Base-by-base conservation (phyloP, 2,888 invertebrate genomes). In the Aelia acuminata region DNA sequence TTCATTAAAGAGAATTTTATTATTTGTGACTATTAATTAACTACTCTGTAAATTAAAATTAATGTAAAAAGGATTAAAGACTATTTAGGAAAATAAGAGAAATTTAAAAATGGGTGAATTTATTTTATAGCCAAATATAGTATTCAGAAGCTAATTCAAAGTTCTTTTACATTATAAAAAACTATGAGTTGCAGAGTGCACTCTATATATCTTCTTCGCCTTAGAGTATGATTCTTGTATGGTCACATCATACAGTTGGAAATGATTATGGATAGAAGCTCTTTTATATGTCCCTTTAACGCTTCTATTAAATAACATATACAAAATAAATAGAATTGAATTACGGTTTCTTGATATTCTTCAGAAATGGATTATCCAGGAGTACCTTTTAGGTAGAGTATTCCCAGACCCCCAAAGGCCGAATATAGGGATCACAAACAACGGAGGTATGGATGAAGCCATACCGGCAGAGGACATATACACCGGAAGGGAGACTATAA, bases 381-480 rank as follows among this genome's bases (percentile, higher is more conserved):
- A 57, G 4, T 57, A 13, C 20, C 63, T 70, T 35, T 35, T 10
- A 35, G 31, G 31, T 13, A 18, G 63, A 70, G 31, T 70, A 35
- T 35, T 70, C 35, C 63, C 31, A 70, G 63, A 20, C 18, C 63
- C 63, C 63, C 63, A 70, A 70, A 70, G 31, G 35, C 63, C 31
- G 63, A 70, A 70, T 70, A 70, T 70, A 70, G 35, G 63, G 63
- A 70, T 70, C 7, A 35, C 31, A 70, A 70, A 31, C 31, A 70
- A 35, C 5, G 63, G 63, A 63, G 4, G 63, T 63, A 63, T 63
- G 31, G 63, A 70, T 70, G 63, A 70, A 70, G 63, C 63, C 57
- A 57, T 57, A 57, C 57, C 57, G 57, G 13, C 20, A 35, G 7
- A 70, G 63, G 63, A 35, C 31, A 70, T 70, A 70, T 70, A 70